phyloP scores from a whole-genome alignment of 2,888 invertebrate species.

The Azorinus chamasolen region DNA sequence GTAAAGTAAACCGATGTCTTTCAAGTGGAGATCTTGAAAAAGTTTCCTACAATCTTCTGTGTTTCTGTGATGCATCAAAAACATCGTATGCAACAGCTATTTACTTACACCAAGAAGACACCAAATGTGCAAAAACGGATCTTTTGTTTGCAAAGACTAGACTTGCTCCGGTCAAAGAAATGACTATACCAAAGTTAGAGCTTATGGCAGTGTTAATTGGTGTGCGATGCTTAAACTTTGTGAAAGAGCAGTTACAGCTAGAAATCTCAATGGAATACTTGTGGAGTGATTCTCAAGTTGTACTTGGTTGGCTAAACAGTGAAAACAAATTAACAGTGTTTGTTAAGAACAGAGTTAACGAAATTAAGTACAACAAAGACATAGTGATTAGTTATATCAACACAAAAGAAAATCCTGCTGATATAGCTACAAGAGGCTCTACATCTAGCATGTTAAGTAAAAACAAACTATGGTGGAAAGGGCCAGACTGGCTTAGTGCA shows the following conservation, averaged over 20 bases:
- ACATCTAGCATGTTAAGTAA: neutral
- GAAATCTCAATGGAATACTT: neutral
- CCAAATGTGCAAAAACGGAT: neutral
- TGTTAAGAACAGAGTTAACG: slow-evolving; percentile 14
- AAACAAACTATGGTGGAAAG: slow-evolving; percentile 21
- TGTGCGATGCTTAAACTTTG: slow-evolving; percentile 10
- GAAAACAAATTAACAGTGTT: slow-evolving; percentile 21
- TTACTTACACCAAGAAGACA: slow-evolving; percentile 26
- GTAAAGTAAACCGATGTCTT: neutral
- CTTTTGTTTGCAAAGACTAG: slow-evolving; percentile 43
- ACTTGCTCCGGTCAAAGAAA: slow-evolving; percentile 27
- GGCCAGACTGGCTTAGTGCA: slow-evolving; percentile 19
- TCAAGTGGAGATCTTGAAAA: neutral
- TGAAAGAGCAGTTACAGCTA: slow-evolving; percentile 7
- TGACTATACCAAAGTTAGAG: slow-evolving; percentile 46
- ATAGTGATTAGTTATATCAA: slow-evolving; percentile 2
- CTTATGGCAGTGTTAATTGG: slow-evolving; percentile 34
- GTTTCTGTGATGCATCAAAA: slow-evolving; percentile 27
- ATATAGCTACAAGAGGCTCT: slow-evolving; percentile 14
- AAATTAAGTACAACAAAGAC: slow-evolving; percentile 1
- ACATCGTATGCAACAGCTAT: slow-evolving; percentile 24
- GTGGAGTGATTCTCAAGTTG: slow-evolving; percentile 23
- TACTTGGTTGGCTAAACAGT: slow-evolving; percentile 10
- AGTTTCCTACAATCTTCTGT: neutral
- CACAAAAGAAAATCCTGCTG: slow-evolving; percentile 30